These are phyloP conservation scores for Eurytemora carolleeae DNA, from an alignment of 1,140 invertebrate species.

Conservation along the genomic window DNA sequence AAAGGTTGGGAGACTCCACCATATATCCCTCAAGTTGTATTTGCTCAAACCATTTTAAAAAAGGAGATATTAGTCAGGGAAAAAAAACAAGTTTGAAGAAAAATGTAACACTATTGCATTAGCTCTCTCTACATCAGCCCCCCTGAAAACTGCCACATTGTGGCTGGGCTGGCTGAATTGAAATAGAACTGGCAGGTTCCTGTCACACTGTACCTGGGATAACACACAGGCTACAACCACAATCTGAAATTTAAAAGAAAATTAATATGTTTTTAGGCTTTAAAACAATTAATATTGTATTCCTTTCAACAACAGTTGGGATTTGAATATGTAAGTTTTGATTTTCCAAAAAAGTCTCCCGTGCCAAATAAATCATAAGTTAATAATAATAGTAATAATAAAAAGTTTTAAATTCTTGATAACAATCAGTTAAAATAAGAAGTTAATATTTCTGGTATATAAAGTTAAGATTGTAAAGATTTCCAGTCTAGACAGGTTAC, in stretches of 20 bases:
- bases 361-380: background rate
- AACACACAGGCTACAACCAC: background rate
- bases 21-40: too few species aligned
- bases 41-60: too few species aligned
- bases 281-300: background rate
- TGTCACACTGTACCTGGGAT: too few species aligned
- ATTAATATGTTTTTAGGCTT: background rate
- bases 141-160: slow-evolving; percentile 8
- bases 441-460: too few species aligned
- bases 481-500: too few species aligned
- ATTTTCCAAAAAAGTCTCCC: slow-evolving; percentile 1
- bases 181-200: slow-evolving; percentile 6
- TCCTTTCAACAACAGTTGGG: slow-evolving; percentile 1
- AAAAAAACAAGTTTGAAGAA: too few species aligned
- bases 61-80: too few species aligned
- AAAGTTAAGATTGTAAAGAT: too few species aligned
- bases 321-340: background rate
- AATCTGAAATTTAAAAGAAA: background rate
- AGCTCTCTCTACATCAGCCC: slow-evolving; percentile 5
- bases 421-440: too few species aligned
- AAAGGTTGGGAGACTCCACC: background rate
- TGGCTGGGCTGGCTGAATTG: slow-evolving; percentile 6
- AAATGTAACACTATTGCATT: too few species aligned
- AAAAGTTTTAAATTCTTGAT: too few species aligned
- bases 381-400: too few species aligned